These are phyloP conservation scores for Labeo catla DNA, from an alignment of 2,113 vertebrate species.

Conservation along the genomic window DNA sequence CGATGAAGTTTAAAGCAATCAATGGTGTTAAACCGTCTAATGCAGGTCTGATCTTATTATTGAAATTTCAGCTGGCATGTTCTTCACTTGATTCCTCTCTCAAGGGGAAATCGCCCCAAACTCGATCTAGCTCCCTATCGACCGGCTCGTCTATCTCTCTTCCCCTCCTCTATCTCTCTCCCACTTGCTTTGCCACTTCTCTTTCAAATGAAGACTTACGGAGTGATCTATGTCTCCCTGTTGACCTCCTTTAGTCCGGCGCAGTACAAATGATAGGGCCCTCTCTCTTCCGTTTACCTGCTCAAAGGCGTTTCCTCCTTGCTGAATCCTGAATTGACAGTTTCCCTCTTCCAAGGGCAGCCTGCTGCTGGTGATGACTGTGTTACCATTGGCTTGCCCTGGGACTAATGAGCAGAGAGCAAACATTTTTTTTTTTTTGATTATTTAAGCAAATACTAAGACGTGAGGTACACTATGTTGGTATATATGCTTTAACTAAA, in stretches of 20 bases:
- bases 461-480: not conserved
- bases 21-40: slow-evolving; percentile 69
- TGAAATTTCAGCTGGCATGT: slow-evolving; percentile 65
- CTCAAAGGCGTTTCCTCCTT: slow-evolving; percentile 23
- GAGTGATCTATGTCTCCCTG: slow-evolving; percentile 49
- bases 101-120: slow-evolving; percentile 34
- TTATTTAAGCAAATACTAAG: not conserved
- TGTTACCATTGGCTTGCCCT: not conserved
- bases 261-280: slow-evolving; percentile 30
- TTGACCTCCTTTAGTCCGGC: slow-evolving; percentile 33
- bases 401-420: slow-evolving; percentile 17
- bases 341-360: slow-evolving; percentile 38
- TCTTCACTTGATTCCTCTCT: slow-evolving; percentile 44
- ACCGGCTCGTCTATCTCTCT: slow-evolving; percentile 39
- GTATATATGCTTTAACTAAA: not conserved
- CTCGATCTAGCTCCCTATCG: slow-evolving; percentile 42
- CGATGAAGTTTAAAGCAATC: slow-evolving; percentile 67
- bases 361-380: slow-evolving; percentile 7
- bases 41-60: slow-evolving; percentile 73
- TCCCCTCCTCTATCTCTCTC: slow-evolving; percentile 19
- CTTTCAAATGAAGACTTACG: slow-evolving; percentile 58
- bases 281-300: slow-evolving; percentile 21
- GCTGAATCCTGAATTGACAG: slow-evolving; percentile 30
- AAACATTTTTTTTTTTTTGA: not conserved
- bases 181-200: slow-evolving; percentile 41